Evolutionary conservation across 1,140 invertebrate species (phyloP).

Genomic region (Eciton burchellii): DNA sequence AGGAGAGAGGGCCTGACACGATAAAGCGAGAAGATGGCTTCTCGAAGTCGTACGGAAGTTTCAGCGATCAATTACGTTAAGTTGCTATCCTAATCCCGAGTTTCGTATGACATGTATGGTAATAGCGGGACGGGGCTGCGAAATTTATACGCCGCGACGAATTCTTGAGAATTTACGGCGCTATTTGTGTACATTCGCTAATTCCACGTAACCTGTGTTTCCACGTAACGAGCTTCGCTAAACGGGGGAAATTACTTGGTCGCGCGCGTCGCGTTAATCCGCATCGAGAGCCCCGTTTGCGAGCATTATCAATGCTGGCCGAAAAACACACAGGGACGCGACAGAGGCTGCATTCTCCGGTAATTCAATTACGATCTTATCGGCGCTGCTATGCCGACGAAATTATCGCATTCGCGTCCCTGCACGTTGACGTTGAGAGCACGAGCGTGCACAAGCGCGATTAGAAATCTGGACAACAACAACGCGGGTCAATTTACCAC

Average conservation of each 20-base stretch:
- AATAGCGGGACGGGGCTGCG: conserved; percentile 16
- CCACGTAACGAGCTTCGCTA: conserved; percentile 6
- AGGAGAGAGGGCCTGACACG: neutral
- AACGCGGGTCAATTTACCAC: no score
- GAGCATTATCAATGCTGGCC: conserved; percentile 7
- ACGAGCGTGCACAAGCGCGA: neutral
- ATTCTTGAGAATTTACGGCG: conserved; percentile 36
- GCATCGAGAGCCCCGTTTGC: neutral
- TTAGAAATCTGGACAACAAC: neutral
- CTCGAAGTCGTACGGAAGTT: conserved; percentile 43
- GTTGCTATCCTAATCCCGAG: conserved; percentile 39
- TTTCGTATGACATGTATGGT: conserved; percentile 32
- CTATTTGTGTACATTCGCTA: conserved; percentile 5
- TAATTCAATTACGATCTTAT: conserved; percentile 20
- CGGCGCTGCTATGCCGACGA: neutral
- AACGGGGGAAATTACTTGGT: conserved; percentile 5
- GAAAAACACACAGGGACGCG: neutral
- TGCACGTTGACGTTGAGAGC: neutral
- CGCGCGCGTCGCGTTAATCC: conserved; percentile 1
- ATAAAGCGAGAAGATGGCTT: conserved; percentile 19
- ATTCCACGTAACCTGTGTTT: neutral
- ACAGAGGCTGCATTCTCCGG: neutral
- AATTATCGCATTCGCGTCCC: neutral
- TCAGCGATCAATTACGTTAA: conserved; percentile 58
- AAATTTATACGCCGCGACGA: conserved; percentile 34